Evolutionary conservation across 2,888 invertebrate species (phyloP).

Genomic region (Adela reaumurella): DNA sequence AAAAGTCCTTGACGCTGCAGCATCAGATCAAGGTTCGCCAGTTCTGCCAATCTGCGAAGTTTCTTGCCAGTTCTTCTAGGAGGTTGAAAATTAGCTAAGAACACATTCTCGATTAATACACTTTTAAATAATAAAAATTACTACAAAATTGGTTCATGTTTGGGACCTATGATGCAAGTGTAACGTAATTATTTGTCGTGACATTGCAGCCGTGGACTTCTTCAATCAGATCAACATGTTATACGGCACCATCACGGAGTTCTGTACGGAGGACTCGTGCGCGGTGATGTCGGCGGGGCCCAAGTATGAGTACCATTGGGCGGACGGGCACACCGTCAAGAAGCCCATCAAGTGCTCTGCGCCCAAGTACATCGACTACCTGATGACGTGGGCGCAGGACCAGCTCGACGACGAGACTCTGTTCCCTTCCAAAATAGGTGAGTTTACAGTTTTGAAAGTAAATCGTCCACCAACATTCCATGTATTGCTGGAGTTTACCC

Average conservation of each 20-base stretch:
- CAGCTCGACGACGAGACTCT: conserved; percentile 97
- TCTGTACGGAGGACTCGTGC: conserved; percentile 96
- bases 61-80: too few relatives aligned
- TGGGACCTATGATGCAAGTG: too few relatives aligned
- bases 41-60: too few relatives aligned
- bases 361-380: conserved; percentile 97
- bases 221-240: conserved; percentile 99
- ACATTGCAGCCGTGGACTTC: conserved; percentile 90
- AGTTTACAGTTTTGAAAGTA: too few relatives aligned
- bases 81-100: neutral
- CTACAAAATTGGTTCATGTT: too few relatives aligned
- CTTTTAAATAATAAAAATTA: too few relatives aligned
- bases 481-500: too few relatives aligned
- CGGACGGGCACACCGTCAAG: conserved; percentile 95
- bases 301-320: conserved; percentile 99
- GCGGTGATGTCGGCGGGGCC: conserved; percentile 99
- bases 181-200: conserved; percentile 6
- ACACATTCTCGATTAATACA: too few relatives aligned
- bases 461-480: too few relatives aligned
- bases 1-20: too few relatives aligned
- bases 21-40: too few relatives aligned
- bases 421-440: conserved; percentile 93
- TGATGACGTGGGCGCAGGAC: conserved; percentile 99
- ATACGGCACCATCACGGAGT: conserved; percentile 99
- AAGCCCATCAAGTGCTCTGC: conserved; percentile 99